phyloP scores from a whole-genome alignment of 2,888 invertebrate species.

The Tyria jacobaeae region DNA sequence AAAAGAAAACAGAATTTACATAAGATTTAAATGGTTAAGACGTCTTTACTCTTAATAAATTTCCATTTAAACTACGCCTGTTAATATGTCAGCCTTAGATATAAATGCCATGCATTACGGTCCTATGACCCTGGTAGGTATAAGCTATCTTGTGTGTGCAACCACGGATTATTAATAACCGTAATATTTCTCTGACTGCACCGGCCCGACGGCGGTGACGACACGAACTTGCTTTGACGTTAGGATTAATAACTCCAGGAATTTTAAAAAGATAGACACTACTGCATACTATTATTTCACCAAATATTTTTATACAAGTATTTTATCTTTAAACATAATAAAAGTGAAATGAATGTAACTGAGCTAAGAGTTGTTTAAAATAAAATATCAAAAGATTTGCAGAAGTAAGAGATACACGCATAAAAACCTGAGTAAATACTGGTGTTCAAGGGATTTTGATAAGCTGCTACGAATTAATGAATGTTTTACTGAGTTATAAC shows the following conservation, averaged over 20 bases:
- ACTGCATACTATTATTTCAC: slow-evolving; percentile 23
- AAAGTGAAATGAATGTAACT: no score
- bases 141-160: slow-evolving; percentile 76
- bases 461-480: slow-evolving; percentile 74
- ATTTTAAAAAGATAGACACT: slow-evolving; percentile 55
- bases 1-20: slow-evolving; percentile 28
- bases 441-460: slow-evolving; percentile 55
- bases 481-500: slow-evolving; percentile 78
- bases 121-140: slow-evolving; percentile 64
- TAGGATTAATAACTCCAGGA: slow-evolving; percentile 67
- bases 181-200: slow-evolving; percentile 76
- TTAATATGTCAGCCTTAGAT: slow-evolving; percentile 45
- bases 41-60: neutral
- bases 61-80: slow-evolving; percentile 25
- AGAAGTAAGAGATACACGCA: slow-evolving; percentile 23
- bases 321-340: no score
- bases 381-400: neutral
- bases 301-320: slow-evolving; percentile 11
- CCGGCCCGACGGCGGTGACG: slow-evolving; percentile 69
- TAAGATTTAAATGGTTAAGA: neutral
- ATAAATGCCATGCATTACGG: slow-evolving; percentile 65
- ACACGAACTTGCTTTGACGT: slow-evolving; percentile 73
- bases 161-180: slow-evolving; percentile 80
- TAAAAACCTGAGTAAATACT: neutral
- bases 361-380: neutral